Evolutionary conservation across 2,113 vertebrate genomes (phyloP), one percentile per base, ranked within the genome.

Genomic region (Menidia beryllina): DNA sequence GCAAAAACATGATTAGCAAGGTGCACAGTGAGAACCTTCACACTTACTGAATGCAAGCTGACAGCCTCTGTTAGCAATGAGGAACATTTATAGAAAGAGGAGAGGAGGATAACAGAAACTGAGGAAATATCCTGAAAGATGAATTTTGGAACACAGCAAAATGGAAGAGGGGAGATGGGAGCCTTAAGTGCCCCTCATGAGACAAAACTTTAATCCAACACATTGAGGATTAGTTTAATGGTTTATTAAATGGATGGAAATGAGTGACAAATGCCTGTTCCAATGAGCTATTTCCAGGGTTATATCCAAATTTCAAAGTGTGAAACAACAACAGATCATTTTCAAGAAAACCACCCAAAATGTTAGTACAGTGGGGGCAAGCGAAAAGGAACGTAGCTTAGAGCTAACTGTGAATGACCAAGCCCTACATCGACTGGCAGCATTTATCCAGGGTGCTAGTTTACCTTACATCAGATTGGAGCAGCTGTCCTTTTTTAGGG

Each of bases 1-100:
- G 38, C 75, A 21, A 70, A 45, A 64, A 80, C 78, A 75, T 72
- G 52, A 66, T 67, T 64, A 52, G 47, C n/a, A 23, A 52, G 7
- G 6, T 53, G 61, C 72, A 43, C 72, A 52, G 59, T 24, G 23
- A 58, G 75, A 30, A 48, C 56, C 50, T 61, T 49, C 38, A 50
- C 36, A 24, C 50, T 73, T 25, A 7, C 26, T 67, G 72, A 27
- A 38, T 47, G 61, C 21, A 53, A 41, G 49, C 63, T 55, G 60
- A 61, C 1, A 19, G 10, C 64, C 50, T 51, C 41, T 45, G 41
- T 10, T 14, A n/a, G 34, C 15, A 34, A 63, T 19, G 67, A 60
- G 38, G 21, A 59, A 68, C 57, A 63, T 81, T 52, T 61, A 15
- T 26, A 70, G 48, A 17, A 17, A 17, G 27, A 24, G 14, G 21